Base-by-base conservation (phyloP, 2,888 invertebrate genomes). In the Gymnoscelis rufifasciata region DNA sequence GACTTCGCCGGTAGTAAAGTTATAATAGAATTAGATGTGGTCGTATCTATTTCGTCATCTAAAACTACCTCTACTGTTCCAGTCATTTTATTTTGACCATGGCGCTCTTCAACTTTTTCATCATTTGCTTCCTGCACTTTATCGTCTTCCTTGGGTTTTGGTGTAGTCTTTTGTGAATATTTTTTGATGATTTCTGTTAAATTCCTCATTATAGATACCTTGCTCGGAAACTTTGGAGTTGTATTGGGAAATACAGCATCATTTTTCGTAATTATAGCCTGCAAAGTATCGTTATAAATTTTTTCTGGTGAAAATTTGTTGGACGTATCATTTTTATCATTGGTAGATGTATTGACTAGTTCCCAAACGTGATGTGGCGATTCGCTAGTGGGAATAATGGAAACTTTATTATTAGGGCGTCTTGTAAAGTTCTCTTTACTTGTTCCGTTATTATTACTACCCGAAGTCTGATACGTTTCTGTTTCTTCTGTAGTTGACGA, bases 1-100 rank as follows among this genome's bases (percentile, higher is more conserved):
- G 95, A 95, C 66, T 94, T 93, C 0, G 92, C 94, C 0, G 95
- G 95, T 45, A 94, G 81, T 30, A 95, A 74, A 0, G 94, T 95
- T 11, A 89, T 83, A 8, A 88, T 73, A 50, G 65, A 26, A 14
- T 42, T 71, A 10, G 78, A 59, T 11, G 87, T 83, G 27, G 86
- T 86, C n/a, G 71, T 68, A 47, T 82, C 81, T 45, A 82, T 47
- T 50, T 81, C 81, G 15, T 84, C 87, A 44, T 87, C 86, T 7
- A 75, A 71, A 12, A 86, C 79, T n/a, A 86, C 78, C 71, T 87
- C 87, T 26, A 87, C 86, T 10, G 75, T 79, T 27, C 87, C 87
- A 27, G 73, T 78, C 65, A 81, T 78, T 66, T 83, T 82, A 43
- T 69, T 70, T 37, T 64, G 68, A 33, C 66, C 68, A 43, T 74